Conservation (phyloP, 2,113 vertebrate genomes). For the Verasper variegatus region DNA sequence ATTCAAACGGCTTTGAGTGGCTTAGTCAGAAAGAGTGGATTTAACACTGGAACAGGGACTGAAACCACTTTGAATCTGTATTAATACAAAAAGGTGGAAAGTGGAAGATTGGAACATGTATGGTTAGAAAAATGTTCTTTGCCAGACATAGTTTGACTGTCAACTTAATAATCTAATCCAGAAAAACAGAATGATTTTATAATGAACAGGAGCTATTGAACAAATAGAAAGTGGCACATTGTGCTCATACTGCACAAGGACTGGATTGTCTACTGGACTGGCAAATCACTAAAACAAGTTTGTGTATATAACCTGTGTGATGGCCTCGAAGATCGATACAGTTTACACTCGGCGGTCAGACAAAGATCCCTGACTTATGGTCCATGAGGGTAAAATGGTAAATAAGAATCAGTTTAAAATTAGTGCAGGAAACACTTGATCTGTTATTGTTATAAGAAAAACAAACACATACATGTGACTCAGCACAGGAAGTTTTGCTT, state of each 20-base stretch:
- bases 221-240: no score
- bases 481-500: background rate
- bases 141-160: background rate
- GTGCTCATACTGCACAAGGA: background rate
- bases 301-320: background rate
- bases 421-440: background rate
- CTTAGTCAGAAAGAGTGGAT: background rate
- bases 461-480: slow-evolving; percentile 11
- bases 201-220: background rate
- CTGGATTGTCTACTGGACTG: background rate
- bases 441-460: background rate
- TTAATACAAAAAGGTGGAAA: background rate
- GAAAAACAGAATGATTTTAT: background rate
- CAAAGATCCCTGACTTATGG: no score
- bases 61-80: background rate
- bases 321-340: background rate
- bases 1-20: background rate
- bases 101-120: background rate
- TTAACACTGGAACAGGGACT: background rate
- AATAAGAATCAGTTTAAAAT: background rate
- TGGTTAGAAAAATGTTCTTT: background rate
- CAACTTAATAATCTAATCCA: no score
- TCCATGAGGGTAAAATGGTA: background rate
- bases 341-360: background rate
- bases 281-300: background rate